A percentile compares a stretch with the other conserved stretches of the same genome.
Conservation (phyloP, 2,113 vertebrate genomes). For the Tupaia tana region DNA sequence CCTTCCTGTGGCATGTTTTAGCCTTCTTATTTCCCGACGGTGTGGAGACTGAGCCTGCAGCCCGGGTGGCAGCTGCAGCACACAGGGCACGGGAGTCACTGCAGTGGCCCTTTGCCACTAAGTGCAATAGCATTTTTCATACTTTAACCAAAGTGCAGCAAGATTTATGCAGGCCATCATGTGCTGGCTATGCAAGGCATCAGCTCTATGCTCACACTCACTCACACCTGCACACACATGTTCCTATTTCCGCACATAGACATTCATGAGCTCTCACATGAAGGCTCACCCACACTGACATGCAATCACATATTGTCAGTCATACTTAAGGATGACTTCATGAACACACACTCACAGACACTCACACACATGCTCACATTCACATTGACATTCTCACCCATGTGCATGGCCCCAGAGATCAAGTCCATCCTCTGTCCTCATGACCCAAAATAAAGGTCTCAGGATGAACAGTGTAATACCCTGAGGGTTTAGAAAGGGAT, state of each 20-base stretch:
- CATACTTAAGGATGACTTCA: neutral
- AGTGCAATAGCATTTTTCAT: neutral
- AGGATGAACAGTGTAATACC: neutral
- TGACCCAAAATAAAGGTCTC: neutral
- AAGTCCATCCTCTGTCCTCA: neutral
- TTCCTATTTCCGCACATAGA: neutral
- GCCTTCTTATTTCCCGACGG: fast-evolving
- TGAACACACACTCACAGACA: neutral
- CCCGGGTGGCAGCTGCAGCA: fast-evolving
- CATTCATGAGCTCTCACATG: neutral
- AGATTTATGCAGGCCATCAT: neutral
- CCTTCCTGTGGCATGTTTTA: neutral
- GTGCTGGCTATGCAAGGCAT: neutral
- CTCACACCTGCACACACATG: neutral
- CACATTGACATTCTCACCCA: neutral
- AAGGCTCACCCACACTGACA: neutral
- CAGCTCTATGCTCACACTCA: neutral
- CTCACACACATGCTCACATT: neutral
- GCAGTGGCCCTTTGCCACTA: neutral
- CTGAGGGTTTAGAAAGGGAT: neutral
- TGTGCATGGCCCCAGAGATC: fast-evolving
- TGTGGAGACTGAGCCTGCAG: neutral
- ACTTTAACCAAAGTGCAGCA: neutral
- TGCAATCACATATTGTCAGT: neutral
- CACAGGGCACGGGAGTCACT: fast-evolving